phyloP scores from a whole-genome alignment of 2,888 invertebrate genomes.

The Alloscopus bannaensis region DNA sequence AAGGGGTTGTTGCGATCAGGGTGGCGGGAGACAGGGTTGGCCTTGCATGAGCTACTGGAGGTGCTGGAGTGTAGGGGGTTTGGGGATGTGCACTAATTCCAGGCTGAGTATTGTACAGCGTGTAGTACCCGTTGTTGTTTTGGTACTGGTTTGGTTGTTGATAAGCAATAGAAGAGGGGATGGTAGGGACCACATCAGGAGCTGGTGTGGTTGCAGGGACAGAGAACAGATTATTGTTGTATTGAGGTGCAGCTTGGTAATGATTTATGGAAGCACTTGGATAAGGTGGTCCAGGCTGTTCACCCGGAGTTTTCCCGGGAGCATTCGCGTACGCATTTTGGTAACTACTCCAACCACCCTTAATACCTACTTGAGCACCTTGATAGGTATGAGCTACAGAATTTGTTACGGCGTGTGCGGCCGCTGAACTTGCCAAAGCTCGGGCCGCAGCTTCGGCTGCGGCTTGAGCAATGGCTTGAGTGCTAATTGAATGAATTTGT shows the following conservation, averaged over 20 bases:
- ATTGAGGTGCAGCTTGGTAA: slow-evolving; percentile 44
- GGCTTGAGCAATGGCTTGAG: slow-evolving; percentile 66
- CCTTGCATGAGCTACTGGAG: slow-evolving; percentile 45
- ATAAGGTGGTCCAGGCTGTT: slow-evolving; percentile 63
- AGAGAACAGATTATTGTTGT: slow-evolving; percentile 33
- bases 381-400: slow-evolving; percentile 49
- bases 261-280: slow-evolving; percentile 50
- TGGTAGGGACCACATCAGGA: slow-evolving; percentile 30
- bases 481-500: slow-evolving; percentile 65
- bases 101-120: slow-evolving; percentile 56
- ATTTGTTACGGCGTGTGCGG: slow-evolving; percentile 67
- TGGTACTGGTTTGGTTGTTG: slow-evolving; percentile 10
- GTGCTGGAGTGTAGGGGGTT: slow-evolving; percentile 51
- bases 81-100: slow-evolving; percentile 26
- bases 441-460: slow-evolving; percentile 65
- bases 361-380: slow-evolving; percentile 42
- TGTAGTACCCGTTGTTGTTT: slow-evolving; percentile 43
- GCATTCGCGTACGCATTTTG: slow-evolving; percentile 46
- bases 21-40: slow-evolving; percentile 56
- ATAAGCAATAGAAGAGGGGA: slow-evolving; percentile 29
- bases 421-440: slow-evolving; percentile 62
- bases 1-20: slow-evolving; percentile 56
- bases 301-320: slow-evolving; percentile 55
- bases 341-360: slow-evolving; percentile 56
- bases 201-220: slow-evolving; percentile 44